These are phyloP conservation scores for Bufotes viridis DNA, from an alignment of 2,797 vertebrate genomes.

Conservation along the genomic window DNA sequence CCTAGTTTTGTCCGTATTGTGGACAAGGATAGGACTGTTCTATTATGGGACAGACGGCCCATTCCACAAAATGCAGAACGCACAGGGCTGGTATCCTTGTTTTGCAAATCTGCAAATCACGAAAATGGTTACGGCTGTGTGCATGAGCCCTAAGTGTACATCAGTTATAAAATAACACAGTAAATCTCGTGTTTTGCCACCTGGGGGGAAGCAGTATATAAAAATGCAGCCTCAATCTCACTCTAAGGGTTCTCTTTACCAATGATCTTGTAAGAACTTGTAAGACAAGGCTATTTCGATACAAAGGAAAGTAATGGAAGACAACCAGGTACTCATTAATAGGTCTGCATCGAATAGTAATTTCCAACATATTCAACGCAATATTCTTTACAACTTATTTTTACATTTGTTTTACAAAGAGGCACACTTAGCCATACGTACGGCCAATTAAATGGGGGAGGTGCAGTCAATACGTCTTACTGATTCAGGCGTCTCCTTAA, in stretches of 20 bases:
- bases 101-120: no score
- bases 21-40: no score
- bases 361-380: background rate
- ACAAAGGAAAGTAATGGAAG: no score
- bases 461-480: conserved; percentile 24
- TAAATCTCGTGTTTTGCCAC: background rate
- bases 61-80: no score
- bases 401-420: background rate
- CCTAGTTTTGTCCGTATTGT: no score
- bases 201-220: background rate
- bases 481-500: conserved; percentile 77
- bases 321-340: no score
- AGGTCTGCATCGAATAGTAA: background rate
- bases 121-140: no score
- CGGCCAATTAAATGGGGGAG: background rate
- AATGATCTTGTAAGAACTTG: background rate
- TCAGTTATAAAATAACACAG: background rate
- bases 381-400: background rate
- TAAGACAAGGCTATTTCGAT: background rate
- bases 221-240: background rate
- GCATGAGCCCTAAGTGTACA: no score
- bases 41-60: no score
- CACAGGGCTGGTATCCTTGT: no score
- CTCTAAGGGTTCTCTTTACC: background rate
- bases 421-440: background rate